phyloP scores from a whole-genome alignment of 2,113 vertebrate species.

The Oophaga pumilio region DNA sequence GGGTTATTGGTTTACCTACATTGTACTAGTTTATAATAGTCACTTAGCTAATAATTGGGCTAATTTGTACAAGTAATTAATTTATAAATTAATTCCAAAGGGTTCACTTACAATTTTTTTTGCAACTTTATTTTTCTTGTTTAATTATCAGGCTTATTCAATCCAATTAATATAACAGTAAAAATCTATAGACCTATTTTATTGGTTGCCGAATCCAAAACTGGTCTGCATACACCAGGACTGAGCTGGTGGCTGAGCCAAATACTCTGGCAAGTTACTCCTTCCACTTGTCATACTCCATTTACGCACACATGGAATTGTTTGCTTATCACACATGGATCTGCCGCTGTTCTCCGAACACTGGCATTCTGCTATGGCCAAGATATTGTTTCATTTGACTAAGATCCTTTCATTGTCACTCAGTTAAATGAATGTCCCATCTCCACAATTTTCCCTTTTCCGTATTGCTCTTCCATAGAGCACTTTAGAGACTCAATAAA shows the following conservation, averaged over 20 bases:
- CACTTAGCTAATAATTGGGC: too few relatives aligned
- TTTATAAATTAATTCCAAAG: too few relatives aligned
- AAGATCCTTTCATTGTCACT: slow-evolving; percentile 6
- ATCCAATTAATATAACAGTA: too few relatives aligned
- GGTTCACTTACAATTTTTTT: too few relatives aligned
- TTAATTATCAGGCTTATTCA: too few relatives aligned
- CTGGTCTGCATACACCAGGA: not conserved
- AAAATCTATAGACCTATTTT: too few relatives aligned
- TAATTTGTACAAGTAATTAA: too few relatives aligned
- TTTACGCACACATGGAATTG: slow-evolving; percentile 27
- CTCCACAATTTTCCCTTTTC: not conserved
- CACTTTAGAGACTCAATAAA: not conserved
- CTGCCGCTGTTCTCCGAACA: not conserved
- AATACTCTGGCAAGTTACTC: not conserved
- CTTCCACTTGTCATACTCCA: not conserved
- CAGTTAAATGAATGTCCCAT: not conserved
- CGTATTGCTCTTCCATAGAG: not conserved
- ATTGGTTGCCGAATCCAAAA: not conserved
- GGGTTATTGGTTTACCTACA: too few relatives aligned
- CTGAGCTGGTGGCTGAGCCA: not conserved
- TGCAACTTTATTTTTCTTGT: too few relatives aligned
- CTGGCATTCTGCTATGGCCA: not conserved
- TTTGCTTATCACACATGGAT: not conserved
- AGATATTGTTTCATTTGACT: slow-evolving; percentile 4
- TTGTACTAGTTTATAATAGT: too few relatives aligned